phyloP scores from a whole-genome alignment of 2,113 vertebrate species.

The Macquaria ambigua region DNA sequence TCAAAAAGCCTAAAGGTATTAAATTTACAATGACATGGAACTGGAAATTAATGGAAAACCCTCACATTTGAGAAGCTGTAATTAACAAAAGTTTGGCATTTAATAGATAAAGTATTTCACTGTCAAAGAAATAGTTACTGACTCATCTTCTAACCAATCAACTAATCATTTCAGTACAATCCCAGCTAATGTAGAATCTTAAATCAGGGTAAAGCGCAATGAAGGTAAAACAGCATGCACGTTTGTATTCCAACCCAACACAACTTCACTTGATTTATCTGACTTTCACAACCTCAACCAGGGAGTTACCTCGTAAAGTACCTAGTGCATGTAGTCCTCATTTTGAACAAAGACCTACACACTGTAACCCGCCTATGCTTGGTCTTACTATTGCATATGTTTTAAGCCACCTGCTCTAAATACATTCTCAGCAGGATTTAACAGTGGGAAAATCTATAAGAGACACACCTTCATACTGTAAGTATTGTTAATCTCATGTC shows the following conservation, averaged over 20 bases:
- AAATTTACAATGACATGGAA: background rate
- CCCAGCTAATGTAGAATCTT: background rate
- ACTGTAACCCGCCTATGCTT: background rate
- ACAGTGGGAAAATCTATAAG: background rate
- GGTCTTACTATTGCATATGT: background rate
- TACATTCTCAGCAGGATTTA: conserved; percentile 33
- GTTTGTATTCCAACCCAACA: background rate
- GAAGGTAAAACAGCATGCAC: background rate
- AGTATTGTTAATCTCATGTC: conserved; percentile 18
- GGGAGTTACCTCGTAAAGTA: background rate
- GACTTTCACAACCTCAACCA: background rate
- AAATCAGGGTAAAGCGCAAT: background rate
- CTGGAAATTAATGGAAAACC: background rate
- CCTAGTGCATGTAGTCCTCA: background rate
- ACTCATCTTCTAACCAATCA: background rate
- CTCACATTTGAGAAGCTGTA: background rate
- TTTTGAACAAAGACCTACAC: background rate
- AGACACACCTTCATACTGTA: background rate
- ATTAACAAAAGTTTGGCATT: background rate
- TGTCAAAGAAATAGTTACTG: background rate
- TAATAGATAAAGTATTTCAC: background rate
- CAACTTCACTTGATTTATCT: background rate
- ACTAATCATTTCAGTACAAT: background rate
- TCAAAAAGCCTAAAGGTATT: background rate
- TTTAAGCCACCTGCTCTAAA: conserved; percentile 29